Base-by-base conservation (phyloP, 2,888 invertebrate genomes). In the Ctena decussata region DNA sequence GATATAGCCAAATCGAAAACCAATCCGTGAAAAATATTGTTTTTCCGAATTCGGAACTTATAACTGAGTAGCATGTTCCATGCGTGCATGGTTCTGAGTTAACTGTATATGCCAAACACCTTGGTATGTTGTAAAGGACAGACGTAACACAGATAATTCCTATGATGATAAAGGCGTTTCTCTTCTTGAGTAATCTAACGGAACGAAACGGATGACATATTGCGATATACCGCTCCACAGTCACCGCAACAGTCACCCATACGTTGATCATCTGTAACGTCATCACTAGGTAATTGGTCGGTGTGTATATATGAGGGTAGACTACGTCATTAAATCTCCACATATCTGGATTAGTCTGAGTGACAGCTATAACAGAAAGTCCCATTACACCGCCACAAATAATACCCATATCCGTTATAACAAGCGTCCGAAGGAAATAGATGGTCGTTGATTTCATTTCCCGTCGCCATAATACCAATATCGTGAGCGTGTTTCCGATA, bases 201-300 rank as follows among this genome's bases (percentile, higher is more conserved):
- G 94, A 92, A 69, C 88, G 91, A 82, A 94, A 94, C 24, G 95
- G 95, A 74, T 94, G 93, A 81, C 95, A 95, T 53, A 95, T 95
- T 37, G 94, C 92, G 35, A 94, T 93, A 86, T 94, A 95, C 5
- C 95, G 90, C 82, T 95, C 95, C 37, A 94, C 92, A 0, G 94
- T 93, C 27, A 95, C 94, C 1, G 94, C 92, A 46, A 95, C 93
- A 0, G 95, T 95, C 27, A 94, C 89, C 94, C 94, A 95, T 1
- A 95, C 94, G 74, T 94, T 95, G 73, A 92, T 90, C 78, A 94
- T 91, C 81, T 95, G 95, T 30, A 94, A 86, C 3, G 93, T 91
- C 93, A 94, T 94, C 8, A 94, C 93, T 37, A 93, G 84, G 77
- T 91, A 94, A 71, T 93, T 93, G 41, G 91, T 89, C 11, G 93